These are phyloP conservation scores for Orussus abietinus DNA, from an alignment of 1,140 invertebrate species.

Conservation along the genomic window DNA sequence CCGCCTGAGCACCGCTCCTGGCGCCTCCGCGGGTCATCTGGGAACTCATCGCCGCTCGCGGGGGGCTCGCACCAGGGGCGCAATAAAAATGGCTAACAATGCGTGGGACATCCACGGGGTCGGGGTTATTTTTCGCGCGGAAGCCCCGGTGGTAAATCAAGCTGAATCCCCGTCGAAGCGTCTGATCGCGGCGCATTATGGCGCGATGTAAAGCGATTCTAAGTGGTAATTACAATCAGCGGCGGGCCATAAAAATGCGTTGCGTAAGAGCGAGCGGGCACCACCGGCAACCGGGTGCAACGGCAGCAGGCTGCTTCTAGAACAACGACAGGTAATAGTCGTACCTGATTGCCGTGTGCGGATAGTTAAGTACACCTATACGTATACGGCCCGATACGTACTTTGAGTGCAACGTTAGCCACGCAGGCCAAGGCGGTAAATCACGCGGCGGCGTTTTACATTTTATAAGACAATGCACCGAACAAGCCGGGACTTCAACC, in stretches of 20 bases:
- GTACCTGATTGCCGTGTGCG: constrained; percentile 19
- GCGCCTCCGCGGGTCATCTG: constrained; percentile 21
- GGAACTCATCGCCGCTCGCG: no score
- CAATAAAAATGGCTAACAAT: no score
- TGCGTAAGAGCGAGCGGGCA: constrained; percentile 15
- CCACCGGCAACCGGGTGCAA: constrained; percentile 6
- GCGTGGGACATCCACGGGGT: no score
- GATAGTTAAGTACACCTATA: constrained; percentile 10
- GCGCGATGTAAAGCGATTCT: constrained; percentile 2
- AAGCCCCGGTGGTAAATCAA: constrained; percentile 14
- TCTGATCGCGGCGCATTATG: neutral
- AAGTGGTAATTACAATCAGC: constrained; percentile 28
- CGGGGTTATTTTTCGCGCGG: neutral
- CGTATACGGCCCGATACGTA: constrained; percentile 20
- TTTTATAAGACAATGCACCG: constrained; percentile 15
- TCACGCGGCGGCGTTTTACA: constrained; percentile 21
- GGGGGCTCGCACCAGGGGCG: no score
- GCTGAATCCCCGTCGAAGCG: constrained; percentile 5
- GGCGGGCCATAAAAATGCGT: constrained; percentile 17
- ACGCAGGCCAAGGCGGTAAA: constrained; percentile 23
- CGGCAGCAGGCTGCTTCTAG: constrained; percentile 12
- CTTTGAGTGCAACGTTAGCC: constrained; percentile 15
- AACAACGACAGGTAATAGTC: constrained; percentile 17
- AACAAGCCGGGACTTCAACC: no score
- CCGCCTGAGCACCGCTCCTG: no score